Base-by-base conservation (phyloP, 2,113 vertebrate genomes). In the Progne subis region DNA sequence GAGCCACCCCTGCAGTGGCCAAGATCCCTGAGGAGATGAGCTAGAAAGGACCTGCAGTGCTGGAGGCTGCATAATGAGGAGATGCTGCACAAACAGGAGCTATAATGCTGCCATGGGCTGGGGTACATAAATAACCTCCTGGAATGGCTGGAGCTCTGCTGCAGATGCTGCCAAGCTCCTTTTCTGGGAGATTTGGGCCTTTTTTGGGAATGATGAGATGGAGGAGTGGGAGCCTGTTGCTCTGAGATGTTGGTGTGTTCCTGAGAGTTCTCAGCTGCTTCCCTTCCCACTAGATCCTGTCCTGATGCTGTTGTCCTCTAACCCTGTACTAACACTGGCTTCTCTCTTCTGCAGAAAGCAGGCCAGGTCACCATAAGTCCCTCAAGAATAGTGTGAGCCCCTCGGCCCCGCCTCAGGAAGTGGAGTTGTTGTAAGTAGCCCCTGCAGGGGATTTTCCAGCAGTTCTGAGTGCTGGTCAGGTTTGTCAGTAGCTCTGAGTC, bases 381-480 rank as follows among this genome's bases (percentile, higher is more conserved):
- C 53, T 98, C 98, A 29, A 98, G 98, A 95, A 55, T 98, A 90
- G 98, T 98, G 91, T 99, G 98, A 99, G 90, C 76, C 94, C 93
- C 95, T 96, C 93, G 93, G 93, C 94, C 96, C 86, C 3, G 57
- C 94, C 94, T 74, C 82, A 97, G 97, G 98, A 98, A 98, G 97
- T 95, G 70, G 90, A 97, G 95, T 90, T 93, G 96, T 89, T 95
- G 97, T 96, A 95, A 94, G 96, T 96, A 96, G 57, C 92, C 72
- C 82, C 88, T 47, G 44, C 41, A 41, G 68, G 82, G 87, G 60
- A 94, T 95, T 89, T 92, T 72, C 71, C 78, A 88, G 92, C 95
- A 80, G 55, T 72, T 95, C 60, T 90, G 24, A 80, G 82, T 39
- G 84, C 87, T 95, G 55, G 52, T 84, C 44, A 89, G 93, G 53